These are phyloP conservation scores for Oryzias curvinotus DNA, from an alignment of 2,113 vertebrate species.

Conservation along the genomic window DNA sequence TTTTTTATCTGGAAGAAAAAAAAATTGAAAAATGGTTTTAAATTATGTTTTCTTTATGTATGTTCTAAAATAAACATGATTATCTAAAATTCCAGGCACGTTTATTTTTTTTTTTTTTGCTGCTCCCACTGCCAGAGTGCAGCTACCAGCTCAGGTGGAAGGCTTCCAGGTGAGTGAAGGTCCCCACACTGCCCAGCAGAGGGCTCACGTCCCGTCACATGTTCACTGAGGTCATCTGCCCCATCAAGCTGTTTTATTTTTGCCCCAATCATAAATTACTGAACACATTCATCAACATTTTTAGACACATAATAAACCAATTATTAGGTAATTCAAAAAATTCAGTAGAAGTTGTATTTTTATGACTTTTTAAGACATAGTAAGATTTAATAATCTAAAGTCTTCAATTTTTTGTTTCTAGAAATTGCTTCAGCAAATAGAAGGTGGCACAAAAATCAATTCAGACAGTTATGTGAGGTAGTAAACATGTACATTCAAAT, in stretches of 20 bases:
- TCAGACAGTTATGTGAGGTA: constrained; percentile 5
- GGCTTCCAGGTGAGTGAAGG: constrained; percentile 53
- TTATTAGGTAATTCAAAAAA: constrained; percentile 17
- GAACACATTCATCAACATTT: constrained; percentile 28
- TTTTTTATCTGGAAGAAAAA: not conserved
- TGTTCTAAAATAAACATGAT: no score
- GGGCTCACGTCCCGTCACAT: constrained; percentile 62
- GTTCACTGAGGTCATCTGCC: constrained; percentile 37
- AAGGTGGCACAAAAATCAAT: not conserved
- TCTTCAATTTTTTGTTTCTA: not conserved
- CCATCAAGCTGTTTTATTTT: constrained; percentile 16
- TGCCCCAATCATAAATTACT: constrained; percentile 16
- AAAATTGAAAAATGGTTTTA: not conserved
- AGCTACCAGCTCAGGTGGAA: constrained; percentile 25
- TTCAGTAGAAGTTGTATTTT: constrained; percentile 20
- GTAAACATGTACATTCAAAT: not conserved
- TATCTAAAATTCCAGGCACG: no score
- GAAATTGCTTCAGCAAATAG: not conserved
- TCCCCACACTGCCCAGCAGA: constrained; percentile 62
- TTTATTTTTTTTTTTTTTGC: not conserved
- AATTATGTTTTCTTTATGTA: no score
- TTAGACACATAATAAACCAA: constrained; percentile 14
- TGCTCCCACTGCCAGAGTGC: not conserved
- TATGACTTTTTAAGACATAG: not conserved
- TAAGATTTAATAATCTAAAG: not conserved